Base-by-base conservation (phyloP, 2,888 invertebrate species). In the Macrophya alboannulata region DNA sequence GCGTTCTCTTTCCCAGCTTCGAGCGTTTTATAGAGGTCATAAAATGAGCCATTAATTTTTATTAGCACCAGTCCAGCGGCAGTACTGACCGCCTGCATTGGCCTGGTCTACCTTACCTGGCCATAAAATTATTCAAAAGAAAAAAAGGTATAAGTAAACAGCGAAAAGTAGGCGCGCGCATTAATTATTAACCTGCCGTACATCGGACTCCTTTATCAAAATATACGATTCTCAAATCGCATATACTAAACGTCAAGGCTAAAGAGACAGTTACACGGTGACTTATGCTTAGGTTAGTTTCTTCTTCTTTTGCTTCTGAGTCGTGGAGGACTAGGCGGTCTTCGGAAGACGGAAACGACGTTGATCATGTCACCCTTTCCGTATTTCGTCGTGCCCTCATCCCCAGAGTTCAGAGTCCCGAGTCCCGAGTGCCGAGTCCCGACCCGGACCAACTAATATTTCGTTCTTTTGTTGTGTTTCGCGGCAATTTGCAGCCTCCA, bases 391-490 rank as follows among this genome's bases (percentile, higher is more conserved):
- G 25, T 62, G 15, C 59, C 62, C 74, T 55, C 84, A 59, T 76
- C 62, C 77, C 77, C 65, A 10, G 40, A 51, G 37, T 68, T 10
- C 59, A 25, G 25, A 40, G 43, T 72, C 45, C 79, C 37, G 79
- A 59, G 59, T 83, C 85, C 85, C 62, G 65, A 65, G 72, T 72
- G 21, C 81, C 25, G 77, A 51, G 37, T 81, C 84, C 84, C 62
- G 65, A 65, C 76, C 79, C 79, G 79, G 65, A 79, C 90, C 91
- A 89, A 91, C 92, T 92, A 92, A 92, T 92, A 92, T 92, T 89
- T 90, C 91, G 88, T 92, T 92, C 92, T 92, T 92, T 93, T 93
- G 92, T 93, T 92, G 91, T 91, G 91, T 90, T 79, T 77, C 89
- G 90, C 91, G 90, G 89, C 91, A 92, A 92, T 92, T 90, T 91